Evolutionary conservation across 2,888 invertebrate genomes (phyloP), one percentile per base, ranked within the genome.

Genomic region (Yponomeuta sedellus): DNA sequence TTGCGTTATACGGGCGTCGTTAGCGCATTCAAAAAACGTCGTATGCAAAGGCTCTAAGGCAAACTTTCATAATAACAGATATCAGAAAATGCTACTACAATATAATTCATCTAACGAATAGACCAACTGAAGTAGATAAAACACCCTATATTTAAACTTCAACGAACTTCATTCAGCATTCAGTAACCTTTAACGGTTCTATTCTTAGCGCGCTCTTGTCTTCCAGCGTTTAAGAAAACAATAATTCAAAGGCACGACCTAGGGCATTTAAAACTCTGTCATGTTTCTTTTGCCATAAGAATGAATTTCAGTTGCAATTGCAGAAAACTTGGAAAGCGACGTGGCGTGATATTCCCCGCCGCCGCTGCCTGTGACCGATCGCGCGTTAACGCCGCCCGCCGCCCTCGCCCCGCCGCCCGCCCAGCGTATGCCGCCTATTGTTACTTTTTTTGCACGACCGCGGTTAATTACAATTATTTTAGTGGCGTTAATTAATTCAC

Each of bases 361-460:
- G 44, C 44, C 71, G 70, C 69, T 67, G 71, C 73, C 72, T 74
- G 74, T 73, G 74, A 73, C 73, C 73, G 75, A 77, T 77, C 71
- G 74, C 70, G 75, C 74, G 78, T 76, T 20, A 52, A 52, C 44
- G 44, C 44, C 12, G 16, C 44, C 44, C 12, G 16, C 44, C 44
- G 44, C 44, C 16, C 44, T 52, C 12, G 44, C 44, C 16, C 44
- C 44, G 16, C 44, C 44, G 44, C 44, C 44, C 44, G 44, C 44
- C 44, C 44, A 16, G 16, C 44, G 12, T 52, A 16, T 52, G 44
- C 44, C 44, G 44, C 44, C 44, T 52, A 16, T 16, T 52, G 44
- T 52, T 52, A 16, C 44, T 10, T 52, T 52, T 52, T 16, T 52
- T 52, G 8, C 34, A 34, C 44, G 12, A 52, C 16, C 12, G 44